phyloP scores from a whole-genome alignment of 2,797 vertebrate species.

The Siniperca obscura region DNA sequence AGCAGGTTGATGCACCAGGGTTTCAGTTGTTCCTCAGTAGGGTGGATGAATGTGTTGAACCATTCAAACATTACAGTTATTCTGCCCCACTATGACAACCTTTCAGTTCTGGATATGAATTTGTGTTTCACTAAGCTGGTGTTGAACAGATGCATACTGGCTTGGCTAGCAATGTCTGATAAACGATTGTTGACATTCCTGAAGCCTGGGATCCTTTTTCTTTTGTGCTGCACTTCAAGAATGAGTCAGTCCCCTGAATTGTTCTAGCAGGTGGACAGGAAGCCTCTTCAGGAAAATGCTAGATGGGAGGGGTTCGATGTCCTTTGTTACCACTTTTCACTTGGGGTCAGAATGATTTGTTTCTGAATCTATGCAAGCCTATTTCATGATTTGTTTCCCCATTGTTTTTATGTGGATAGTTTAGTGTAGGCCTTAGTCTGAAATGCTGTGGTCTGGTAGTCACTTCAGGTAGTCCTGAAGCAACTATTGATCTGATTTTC shows the following conservation, averaged over 20 bases:
- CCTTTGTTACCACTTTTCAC: conserved; percentile 69
- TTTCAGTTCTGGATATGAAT: conserved; percentile 20
- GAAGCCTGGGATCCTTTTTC: conserved; percentile 63
- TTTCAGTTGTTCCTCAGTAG: conserved; percentile 1
- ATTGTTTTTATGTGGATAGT: conserved; percentile 2
- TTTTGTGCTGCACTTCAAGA: conserved; percentile 71
- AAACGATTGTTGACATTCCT: conserved; percentile 76
- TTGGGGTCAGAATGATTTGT: conserved; percentile 28
- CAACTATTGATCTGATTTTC: background rate
- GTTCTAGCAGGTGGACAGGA: conserved; percentile 85
- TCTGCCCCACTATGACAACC: background rate
- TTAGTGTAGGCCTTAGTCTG: background rate
- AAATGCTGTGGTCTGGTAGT: background rate
- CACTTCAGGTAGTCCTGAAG: background rate
- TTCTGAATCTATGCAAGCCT: conserved; percentile 25
- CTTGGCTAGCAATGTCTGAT: conserved; percentile 48
- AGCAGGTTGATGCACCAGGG: conserved; percentile 13
- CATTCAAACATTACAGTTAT: conserved; percentile 12
- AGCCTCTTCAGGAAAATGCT: conserved; percentile 83
- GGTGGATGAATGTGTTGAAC: conserved; percentile 5
- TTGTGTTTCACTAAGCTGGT: conserved; percentile 31
- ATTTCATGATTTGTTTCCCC: conserved; percentile 5
- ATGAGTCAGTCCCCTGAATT: conserved; percentile 76
- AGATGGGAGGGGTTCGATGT: conserved; percentile 65
- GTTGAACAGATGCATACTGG: conserved; percentile 25